Conservation (phyloP, 2,113 vertebrate genomes). For the Microcebus tavaratra region DNA sequence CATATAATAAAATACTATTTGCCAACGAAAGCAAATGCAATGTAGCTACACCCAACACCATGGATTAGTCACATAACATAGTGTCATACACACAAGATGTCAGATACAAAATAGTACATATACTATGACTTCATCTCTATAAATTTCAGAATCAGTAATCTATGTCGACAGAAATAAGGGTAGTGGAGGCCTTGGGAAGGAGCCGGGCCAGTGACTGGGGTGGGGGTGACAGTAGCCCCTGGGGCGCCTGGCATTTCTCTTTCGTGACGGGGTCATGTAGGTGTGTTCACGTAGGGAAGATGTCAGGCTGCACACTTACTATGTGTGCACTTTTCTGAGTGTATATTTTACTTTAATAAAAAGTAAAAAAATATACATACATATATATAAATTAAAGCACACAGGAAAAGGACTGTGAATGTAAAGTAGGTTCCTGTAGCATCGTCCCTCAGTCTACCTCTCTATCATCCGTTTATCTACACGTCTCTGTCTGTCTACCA, state of each 20-base stretch:
- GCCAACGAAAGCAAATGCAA: not conserved
- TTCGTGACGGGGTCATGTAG: not conserved
- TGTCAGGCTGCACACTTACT: too few relatives aligned
- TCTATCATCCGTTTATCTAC: not conserved
- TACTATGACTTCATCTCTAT: fast-evolving
- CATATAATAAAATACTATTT: not conserved
- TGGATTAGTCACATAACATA: fast-evolving
- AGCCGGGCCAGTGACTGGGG: fast-evolving
- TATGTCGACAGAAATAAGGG: not conserved
- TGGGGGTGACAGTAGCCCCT: too few relatives aligned
- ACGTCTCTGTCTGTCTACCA: not conserved
- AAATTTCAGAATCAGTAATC: not conserved
- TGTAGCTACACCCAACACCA: not conserved
- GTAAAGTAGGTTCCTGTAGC: not conserved
- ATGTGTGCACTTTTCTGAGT: not conserved
- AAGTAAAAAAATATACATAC: not conserved
- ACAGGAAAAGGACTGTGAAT: not conserved
- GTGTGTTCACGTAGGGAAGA: not conserved
- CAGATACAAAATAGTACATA: not conserved
- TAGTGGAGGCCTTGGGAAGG: not conserved
- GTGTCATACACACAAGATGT: too few relatives aligned
- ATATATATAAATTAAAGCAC: not conserved
- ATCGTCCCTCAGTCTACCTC: not conserved
- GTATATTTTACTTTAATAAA: not conserved
- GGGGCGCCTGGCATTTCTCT: not conserved